Base-by-base conservation (phyloP, 2,797 vertebrate species). In the Arctocebus calabarensis region DNA sequence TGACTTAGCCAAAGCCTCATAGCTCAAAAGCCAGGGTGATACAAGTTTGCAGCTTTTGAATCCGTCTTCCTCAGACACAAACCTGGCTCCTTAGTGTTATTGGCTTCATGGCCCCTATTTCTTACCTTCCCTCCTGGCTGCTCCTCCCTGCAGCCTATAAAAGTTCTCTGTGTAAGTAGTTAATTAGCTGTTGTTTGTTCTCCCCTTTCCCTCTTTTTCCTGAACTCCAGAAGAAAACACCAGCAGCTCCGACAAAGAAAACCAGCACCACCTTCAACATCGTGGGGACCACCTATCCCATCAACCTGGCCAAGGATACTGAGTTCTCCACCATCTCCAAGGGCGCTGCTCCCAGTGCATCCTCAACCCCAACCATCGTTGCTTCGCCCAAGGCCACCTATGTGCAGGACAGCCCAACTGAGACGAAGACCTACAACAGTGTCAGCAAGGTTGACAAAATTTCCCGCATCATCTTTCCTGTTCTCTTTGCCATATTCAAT, bases 381-480 rank as follows among this genome's bases (percentile, higher is more conserved):
- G 25, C 98, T 19, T 98, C 98, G 3, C 98, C 98, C 3, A 98
- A 99, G 94, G 93, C 99, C 70, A 98, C 99, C 81, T 99, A 98
- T 64, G 97, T 99, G 98, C 99, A 99, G 40, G 99, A 99, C 89
- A 99, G 98, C 95, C 97, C 98, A 0, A 97, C 98, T 40, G 99
- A 99, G 93, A 99, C 98, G 96, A 99, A 99, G 98, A 99, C 99
- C 52, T 99, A 99, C 99, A 99, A 99, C 98, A 99, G 99, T 0
- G 99, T 99, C 98, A 99, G 99, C 99, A 99, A 99, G 98, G 99
- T 99, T 98, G 99, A 99, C 99, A 99, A 99, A 98, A 99, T 99
- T 97, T 99, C 99, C 0, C 99, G 99, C 98, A 99, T 99, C 91
- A 99, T 99, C 97, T 99, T 99, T 98, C 99, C 99, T 1, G 99